Base-by-base conservation (phyloP, 64 coral and sea anemone genomes). In the Montipora foliosa region DNA sequence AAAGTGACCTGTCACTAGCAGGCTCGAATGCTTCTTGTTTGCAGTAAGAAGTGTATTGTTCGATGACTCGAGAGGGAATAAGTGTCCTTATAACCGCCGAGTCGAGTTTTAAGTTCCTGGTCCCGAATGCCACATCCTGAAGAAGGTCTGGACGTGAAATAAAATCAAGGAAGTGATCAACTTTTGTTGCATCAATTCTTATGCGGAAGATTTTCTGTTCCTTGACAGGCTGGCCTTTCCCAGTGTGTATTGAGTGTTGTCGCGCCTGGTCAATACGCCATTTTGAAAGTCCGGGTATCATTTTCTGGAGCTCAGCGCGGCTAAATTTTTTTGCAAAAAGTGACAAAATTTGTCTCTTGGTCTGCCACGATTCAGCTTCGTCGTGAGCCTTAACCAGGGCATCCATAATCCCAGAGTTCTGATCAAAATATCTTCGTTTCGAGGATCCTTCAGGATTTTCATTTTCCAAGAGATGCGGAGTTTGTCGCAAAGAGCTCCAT, bases 251-350 rank as follows among this genome's bases (percentile, higher is more conserved):
- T 5, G 58, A 79, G 49, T 83, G 90, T n/a, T 44, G 15, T 24
- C 90, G 49, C 14, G 90, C 69, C 57, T 92, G 80, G 50, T 92
- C 90, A 66, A 85, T 92, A 16, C 47, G 49, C 80, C 90, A 85
- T 83, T 92, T 77, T 5, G 79, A 83, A 79, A 79, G 78, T 0
- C 78, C 5, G 3, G 50, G 78, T 17, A 79, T 79, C 78, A 81
- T 81, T 81, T 81, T 20, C 53, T 81, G 79, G 20, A 81, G 79
- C 11, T 81, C 21, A 6, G 8, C 53, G 53, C 53, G 3, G 8
- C 79, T 62, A 61, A 81, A 81, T 44, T 81, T 21, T 24, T 81
- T 81, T 61, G 53, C 79, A 37, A 80, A 80, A 45, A 80, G 78
- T 8, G 78, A 57, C 47, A 80, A 55, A 74, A 74, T 74, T 37